These are phyloP conservation scores for Malacoraja senta DNA, from an alignment of 2,797 vertebrate genomes.

Conservation along the genomic window DNA sequence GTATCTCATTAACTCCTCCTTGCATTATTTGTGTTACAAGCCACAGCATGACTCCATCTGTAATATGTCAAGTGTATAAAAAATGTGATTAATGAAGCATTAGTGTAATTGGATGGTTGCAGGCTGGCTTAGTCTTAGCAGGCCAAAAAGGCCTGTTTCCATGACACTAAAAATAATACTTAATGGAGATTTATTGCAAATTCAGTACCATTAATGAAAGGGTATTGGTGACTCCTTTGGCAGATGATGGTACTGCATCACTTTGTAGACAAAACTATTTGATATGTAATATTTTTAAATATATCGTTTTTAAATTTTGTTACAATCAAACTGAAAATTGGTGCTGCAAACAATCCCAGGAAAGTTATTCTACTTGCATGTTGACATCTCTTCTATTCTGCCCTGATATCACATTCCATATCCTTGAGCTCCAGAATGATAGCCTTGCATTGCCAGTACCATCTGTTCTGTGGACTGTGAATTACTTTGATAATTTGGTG, in stretches of 20 bases:
- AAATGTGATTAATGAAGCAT: too few relatives aligned
- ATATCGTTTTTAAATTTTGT: background rate
- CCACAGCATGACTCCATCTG: background rate
- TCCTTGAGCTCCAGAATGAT: background rate
- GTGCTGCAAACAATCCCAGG: background rate
- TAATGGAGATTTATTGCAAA: background rate
- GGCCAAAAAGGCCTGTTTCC: too few relatives aligned
- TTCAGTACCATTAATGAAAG: background rate
- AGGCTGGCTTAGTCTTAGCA: too few relatives aligned
- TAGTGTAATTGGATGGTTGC: too few relatives aligned
- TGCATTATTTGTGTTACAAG: background rate
- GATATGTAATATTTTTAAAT: background rate
- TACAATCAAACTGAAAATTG: background rate
- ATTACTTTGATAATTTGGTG: background rate
- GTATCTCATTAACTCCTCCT: background rate
- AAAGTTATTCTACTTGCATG: background rate
- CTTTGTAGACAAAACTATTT: background rate
- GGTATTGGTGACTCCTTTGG: constrained; percentile 7
- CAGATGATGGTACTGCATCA: background rate
- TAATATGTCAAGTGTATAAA: too few relatives aligned
- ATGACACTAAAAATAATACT: too few relatives aligned
- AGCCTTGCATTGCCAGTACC: background rate
- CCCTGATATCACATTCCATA: background rate
- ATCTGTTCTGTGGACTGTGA: background rate
- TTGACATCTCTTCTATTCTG: background rate